phyloP scores from a whole-genome alignment of 2,888 invertebrate genomes.

The Sphaerophoria rueppellii region DNA sequence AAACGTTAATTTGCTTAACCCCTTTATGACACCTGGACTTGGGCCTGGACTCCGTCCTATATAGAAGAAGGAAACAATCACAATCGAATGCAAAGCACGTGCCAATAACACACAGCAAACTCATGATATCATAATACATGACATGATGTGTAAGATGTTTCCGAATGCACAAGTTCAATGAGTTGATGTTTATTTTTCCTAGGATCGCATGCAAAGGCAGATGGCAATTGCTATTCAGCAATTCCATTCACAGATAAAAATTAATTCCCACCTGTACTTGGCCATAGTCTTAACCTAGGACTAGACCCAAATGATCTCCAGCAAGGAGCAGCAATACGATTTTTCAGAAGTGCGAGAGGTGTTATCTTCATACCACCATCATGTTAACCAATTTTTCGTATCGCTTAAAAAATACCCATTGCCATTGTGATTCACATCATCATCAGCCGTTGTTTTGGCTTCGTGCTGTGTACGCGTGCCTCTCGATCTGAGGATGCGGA shows the following conservation, averaged over 20 bases:
- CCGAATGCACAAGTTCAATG: background rate
- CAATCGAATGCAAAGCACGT: slow-evolving; percentile 66
- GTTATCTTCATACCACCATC: slow-evolving; percentile 66
- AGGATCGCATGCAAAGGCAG: slow-evolving; percentile 44
- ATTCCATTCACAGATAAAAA: slow-evolving; percentile 71
- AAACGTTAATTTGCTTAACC: slow-evolving; percentile 31
- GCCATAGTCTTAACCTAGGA: background rate
- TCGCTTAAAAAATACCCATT: slow-evolving; percentile 8
- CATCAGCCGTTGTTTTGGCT: slow-evolving; percentile 24
- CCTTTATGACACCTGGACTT: slow-evolving; percentile 15
- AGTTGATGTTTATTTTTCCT: slow-evolving; percentile 17
- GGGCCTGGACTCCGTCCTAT: background rate
- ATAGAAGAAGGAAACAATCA: background rate
- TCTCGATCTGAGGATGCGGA: slow-evolving; percentile 16
- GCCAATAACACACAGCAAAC: slow-evolving; percentile 58
- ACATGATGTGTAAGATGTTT: background rate
- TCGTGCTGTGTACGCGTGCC: slow-evolving; percentile 58
- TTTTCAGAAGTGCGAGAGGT: slow-evolving; percentile 59
- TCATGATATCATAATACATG: slow-evolving; percentile 33
- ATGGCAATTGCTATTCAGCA: slow-evolving; percentile 71
- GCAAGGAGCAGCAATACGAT: slow-evolving; percentile 41
- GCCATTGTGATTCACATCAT: background rate
- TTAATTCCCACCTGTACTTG: slow-evolving; percentile 68
- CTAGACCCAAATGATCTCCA: background rate
- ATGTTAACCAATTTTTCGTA: slow-evolving; percentile 43